Base-by-base conservation (phyloP, 2,797 vertebrate species). In the Characodon lateralis region DNA sequence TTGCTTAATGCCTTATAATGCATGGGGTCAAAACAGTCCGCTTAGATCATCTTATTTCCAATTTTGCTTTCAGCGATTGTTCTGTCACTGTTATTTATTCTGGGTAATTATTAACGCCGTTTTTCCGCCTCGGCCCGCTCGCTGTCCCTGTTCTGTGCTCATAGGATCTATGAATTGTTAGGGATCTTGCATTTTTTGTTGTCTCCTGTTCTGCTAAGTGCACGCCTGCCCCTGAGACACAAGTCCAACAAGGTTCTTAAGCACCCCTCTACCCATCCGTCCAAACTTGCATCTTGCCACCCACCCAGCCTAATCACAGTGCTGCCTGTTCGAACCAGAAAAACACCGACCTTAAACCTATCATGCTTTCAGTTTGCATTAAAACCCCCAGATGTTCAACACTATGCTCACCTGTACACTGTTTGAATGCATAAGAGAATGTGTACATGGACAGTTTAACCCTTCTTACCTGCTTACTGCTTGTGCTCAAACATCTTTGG, bases 61-160 rank as follows among this genome's bases (percentile, higher is more conserved):
- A 66, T 90, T 93, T 89, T 92, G 87, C 92, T 93, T 92, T 91
- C 85, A 86, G 86, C 79, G 87, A 94, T 94, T 95, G 94, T 94
- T 92, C 92, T 94, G 93, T 95, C 93, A 93, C 92, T 95, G 94
- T 95, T 95, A 95, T 95, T 95, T 94, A 94, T 95, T 94, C 88
- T 88, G 91, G 92, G 82, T 91, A 89, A 92, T 88, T 91, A 88
- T 91, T 89, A 85, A 87, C 88, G 89, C 89, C 87, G 87, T 88
- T 90, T 94, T 91, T 75, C 85, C 92, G 83, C 80, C 83, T 72
- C 88, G 87, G 88, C 81, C 76, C 35, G 69, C 35, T 51, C 58
- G 0, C 85, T 83, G 71, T 83, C 87, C 78, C 80, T 43, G 78
- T 90, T 84, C 83, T 76, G 89, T 91, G 87, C 86, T 78, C 77